Evolutionary conservation across 1,140 invertebrate species (phyloP).

Genomic region (Eriosoma lanigerum): DNA sequence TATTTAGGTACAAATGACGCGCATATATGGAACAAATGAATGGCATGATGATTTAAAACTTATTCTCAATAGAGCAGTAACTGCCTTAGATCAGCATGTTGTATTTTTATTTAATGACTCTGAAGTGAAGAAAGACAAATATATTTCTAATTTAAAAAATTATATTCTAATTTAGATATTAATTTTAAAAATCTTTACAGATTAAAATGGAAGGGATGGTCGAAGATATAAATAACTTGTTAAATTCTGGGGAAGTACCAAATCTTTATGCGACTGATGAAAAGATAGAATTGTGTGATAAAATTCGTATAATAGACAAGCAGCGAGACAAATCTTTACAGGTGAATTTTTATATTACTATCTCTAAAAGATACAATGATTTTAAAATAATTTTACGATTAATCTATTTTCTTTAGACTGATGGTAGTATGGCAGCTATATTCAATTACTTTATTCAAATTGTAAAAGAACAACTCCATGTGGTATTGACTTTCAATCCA

Average conservation of each 20-base stretch:
- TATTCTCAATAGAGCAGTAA: constrained; percentile 77
- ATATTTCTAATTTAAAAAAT: background rate
- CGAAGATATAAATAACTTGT: constrained; percentile 91
- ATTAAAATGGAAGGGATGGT: constrained; percentile 92
- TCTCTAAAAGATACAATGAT: background rate
- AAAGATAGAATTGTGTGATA: constrained; percentile 89
- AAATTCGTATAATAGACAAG: constrained; percentile 88
- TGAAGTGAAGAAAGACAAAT: constrained; percentile 64
- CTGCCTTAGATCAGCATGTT: constrained; percentile 77
- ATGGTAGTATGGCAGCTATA: constrained; percentile 85
- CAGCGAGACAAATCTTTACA: constrained; percentile 86
- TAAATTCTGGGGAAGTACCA: constrained; percentile 91
- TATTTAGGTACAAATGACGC: constrained; percentile 82
- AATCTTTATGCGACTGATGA: constrained; percentile 88
- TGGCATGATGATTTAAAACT: constrained; percentile 90
- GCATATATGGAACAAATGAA: constrained; percentile 78
- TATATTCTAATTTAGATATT: background rate
- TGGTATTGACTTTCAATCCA: constrained; percentile 90
- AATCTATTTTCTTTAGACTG: constrained; percentile 64
- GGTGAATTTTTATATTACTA: constrained; percentile 54
- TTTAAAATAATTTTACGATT: too few relatives aligned
- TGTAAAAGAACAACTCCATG: constrained; percentile 88
- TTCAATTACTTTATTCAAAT: constrained; percentile 91
- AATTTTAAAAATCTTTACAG: constrained; percentile 58
- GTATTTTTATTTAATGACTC: constrained; percentile 90